Conservation (phyloP, 1,140 invertebrate genomes). For the Drosophila nannoptera region DNA sequence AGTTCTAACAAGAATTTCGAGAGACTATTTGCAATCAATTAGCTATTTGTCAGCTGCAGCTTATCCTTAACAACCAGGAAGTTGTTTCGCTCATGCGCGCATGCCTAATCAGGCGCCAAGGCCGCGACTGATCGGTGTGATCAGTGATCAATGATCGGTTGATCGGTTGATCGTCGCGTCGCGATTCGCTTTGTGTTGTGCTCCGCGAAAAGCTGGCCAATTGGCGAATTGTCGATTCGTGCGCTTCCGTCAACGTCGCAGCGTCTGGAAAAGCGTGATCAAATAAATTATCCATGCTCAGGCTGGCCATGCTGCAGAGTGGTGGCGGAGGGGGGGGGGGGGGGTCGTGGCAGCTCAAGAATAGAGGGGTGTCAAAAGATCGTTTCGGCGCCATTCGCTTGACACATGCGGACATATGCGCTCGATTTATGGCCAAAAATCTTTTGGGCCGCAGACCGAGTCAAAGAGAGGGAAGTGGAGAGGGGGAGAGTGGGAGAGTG, state of each 20-base stretch:
- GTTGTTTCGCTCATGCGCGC: conserved; percentile 11
- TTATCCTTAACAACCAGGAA: conserved; percentile 71
- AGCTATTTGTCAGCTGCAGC: conserved; percentile 18
- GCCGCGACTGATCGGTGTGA: conserved; percentile 15
- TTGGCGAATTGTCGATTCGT: conserved; percentile 34
- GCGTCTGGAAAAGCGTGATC: conserved; percentile 37
- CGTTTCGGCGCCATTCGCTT: conserved; percentile 53
- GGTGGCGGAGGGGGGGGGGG: no score
- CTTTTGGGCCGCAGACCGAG: conserved; percentile 18
- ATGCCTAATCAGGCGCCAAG: conserved; percentile 63
- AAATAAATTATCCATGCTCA: conserved; percentile 34
- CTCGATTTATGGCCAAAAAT: conserved; percentile 54
- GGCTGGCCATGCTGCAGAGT: no score
- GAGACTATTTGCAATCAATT: conserved; percentile 1
- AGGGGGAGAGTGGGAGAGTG: not conserved
- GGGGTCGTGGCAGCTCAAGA: conserved; percentile 17
- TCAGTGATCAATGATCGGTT: conserved; percentile 17
- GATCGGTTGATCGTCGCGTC: not conserved
- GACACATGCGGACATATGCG: conserved; percentile 67
- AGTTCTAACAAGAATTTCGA: not conserved
- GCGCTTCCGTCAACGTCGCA: conserved; percentile 62
- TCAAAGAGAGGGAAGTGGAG: not conserved
- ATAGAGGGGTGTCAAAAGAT: conserved; percentile 58
- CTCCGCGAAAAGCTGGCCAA: conserved; percentile 24
- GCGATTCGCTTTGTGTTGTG: conserved; percentile 38